Conservation (phyloP, 2,797 vertebrate genomes). For the Petrocephalus schoutedeni region DNA sequence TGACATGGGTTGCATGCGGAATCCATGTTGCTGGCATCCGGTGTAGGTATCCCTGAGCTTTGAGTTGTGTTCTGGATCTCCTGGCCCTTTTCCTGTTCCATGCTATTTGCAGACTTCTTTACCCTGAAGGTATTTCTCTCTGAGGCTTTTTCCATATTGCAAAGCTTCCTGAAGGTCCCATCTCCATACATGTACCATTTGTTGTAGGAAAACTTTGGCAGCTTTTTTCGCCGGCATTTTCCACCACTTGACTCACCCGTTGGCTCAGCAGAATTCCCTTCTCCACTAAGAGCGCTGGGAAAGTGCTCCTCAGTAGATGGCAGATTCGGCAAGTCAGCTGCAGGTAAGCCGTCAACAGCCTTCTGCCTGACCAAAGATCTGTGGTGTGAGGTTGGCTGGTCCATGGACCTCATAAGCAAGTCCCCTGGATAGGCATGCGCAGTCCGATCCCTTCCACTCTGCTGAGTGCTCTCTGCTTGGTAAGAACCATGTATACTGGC, state of each 20-base stretch:
- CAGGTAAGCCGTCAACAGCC: conserved; percentile 81
- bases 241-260: conserved; percentile 55
- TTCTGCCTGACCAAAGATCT: conserved; percentile 83
- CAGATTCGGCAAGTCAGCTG: conserved; percentile 49
- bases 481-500: conserved; percentile 40
- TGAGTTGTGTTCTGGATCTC: conserved; percentile 40
- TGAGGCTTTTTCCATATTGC: conserved; percentile 62
- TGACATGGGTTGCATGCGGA: conserved; percentile 27
- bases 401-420: conserved; percentile 53
- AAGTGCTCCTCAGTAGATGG: conserved; percentile 55
- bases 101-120: conserved; percentile 47
- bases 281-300: conserved; percentile 46
- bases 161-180: conserved; percentile 86
- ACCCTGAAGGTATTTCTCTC: conserved; percentile 44
- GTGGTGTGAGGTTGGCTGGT: conserved; percentile 70
- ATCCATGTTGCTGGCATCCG: conserved; percentile 10
- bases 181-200: conserved; percentile 95
- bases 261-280: conserved; percentile 45
- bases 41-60: conserved; percentile 21
- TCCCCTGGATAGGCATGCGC: conserved; percentile 54
- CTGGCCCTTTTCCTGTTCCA: conserved; percentile 42
- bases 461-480: conserved; percentile 43
- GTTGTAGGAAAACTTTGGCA: conserved; percentile 83
- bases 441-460: conserved; percentile 55
- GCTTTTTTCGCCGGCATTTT: conserved; percentile 68